Evolutionary conservation across 2,888 invertebrate species (phyloP), one percentile per base, ranked within the genome.

Genomic region (Abrostola tripartita): DNA sequence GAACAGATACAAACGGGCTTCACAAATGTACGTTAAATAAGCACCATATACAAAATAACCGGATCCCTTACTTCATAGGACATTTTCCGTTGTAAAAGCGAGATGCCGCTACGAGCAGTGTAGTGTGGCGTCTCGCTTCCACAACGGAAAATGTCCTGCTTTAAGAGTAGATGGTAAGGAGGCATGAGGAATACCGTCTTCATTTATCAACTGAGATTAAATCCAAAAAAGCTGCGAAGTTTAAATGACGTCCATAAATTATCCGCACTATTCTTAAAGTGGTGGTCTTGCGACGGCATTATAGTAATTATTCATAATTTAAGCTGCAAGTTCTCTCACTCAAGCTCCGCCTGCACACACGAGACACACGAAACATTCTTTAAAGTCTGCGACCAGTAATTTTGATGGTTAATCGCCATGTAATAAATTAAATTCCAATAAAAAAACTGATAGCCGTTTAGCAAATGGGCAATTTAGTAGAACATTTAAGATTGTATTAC

Each of bases 281-380:
- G 56, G 60, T 67, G 57, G 61, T 65, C 37, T 63, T 52, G 71
- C 69, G 63, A 65, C 52, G 37, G 64, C 63, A 79, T 78, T 78
- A 81, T 64, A 69, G 77, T 75, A 73, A 81, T 83, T 82, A 73
- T 70, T 74, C 79, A 81, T 80, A 79, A 83, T 81, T 79, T 78
- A 68, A 75, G 73, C 67, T 68, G 76, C 67, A 65, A 53, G 78
- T 84, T 79, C 80, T 79, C 80, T 69, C 68, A 62, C 70, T 60
- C 49, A 51, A 57, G 65, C 51, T 63, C 59, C 69, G n/a, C 57
- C 71, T 68, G 8, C 24, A 41, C 37, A 51, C 35, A 49, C 24
- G 51, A 59, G 68, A 65, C 37, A 51, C 35, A 49, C 24, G 51
- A 59, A 68, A 65, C 78, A 83, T 85, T 81, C 81, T 68, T 68